Evolutionary conservation across 2,888 invertebrate species (phyloP), one percentile per base, ranked within the genome.

Genomic region (Pterostichus madidus): DNA sequence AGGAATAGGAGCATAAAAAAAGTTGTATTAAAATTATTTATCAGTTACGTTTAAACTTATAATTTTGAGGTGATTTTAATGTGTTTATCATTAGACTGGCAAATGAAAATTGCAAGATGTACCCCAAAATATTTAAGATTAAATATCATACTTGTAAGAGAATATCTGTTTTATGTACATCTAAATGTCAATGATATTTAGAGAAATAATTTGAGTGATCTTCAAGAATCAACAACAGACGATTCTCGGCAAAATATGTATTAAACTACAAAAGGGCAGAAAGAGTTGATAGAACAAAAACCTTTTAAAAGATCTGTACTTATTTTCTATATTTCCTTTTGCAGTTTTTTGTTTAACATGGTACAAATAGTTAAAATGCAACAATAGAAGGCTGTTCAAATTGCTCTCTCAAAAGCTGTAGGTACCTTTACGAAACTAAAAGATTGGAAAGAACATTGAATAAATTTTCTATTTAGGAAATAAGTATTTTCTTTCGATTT

Each of bases 401-500:
- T 61, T 61, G 61, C n/a, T 1, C 35, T n/a, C n/a, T 61, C n/a
- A 61, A 32, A 32, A 11, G 11, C 35, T 32, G 6, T 5, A 49
- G 39, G 39, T 49, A n/a, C n/a, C 13, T 49, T 24, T 49, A 5
- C 49, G 13, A n/a, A 49, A 49, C 11, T 49, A 49, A 13, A 10
- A 39, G 39, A 39, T 56, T 15, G 52, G 10, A 56, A 24, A 56
- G 6, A 56, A 24, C 56, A 56, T 56, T 17, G 17, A 56, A 56
- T 56, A 56, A 44, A 71, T 44, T 71, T 44, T 71, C 71, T 71
- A 44, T 71, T 71, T 31, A 17, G 17, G 71, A 71, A 17, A 71
- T 71, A 46, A 46, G 46, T 71, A 71, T 71, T 71, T 17, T 15
- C 13, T 46, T 1, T 24, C 46, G 44, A 24, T 39, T 68, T 44